Conservation (phyloP, 2,113 vertebrate species). For the Poicephalus meyeri region DNA sequence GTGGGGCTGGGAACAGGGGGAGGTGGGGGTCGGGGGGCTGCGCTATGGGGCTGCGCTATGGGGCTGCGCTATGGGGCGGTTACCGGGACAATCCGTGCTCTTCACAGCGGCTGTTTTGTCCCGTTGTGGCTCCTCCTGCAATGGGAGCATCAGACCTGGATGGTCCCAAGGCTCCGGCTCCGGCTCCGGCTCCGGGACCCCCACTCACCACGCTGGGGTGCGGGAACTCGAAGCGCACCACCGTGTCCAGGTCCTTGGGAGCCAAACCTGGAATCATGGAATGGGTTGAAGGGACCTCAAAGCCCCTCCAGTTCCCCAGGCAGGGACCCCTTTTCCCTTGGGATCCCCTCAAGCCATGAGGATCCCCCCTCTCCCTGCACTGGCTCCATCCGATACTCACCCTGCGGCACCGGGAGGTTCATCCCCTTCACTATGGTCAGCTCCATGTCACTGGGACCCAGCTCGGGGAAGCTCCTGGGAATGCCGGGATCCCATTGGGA, state of each 20-base stretch:
- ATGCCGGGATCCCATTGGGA: background rate
- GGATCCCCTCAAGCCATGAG: background rate
- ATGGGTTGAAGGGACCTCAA: background rate
- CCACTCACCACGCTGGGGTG: slow-evolving; percentile 85
- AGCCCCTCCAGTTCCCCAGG: background rate
- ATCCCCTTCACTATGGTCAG: slow-evolving; percentile 82
- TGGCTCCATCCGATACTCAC: slow-evolving; percentile 33
- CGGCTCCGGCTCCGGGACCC: too few relatives aligned
- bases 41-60: too few relatives aligned
- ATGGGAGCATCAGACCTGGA: too few relatives aligned
- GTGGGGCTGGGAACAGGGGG: too few relatives aligned
- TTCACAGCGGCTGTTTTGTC: slow-evolving; percentile 87
- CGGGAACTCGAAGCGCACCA: slow-evolving; percentile 91
- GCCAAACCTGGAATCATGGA: slow-evolving; percentile 75
- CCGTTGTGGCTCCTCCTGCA: slow-evolving; percentile 89
- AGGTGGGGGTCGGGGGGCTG: too few relatives aligned
- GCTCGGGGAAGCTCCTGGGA: slow-evolving; percentile 77
- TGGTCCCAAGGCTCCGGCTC: too few relatives aligned
- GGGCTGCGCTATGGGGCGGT: background rate
- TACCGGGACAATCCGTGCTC: slow-evolving; percentile 83
- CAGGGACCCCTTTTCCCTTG: too few relatives aligned
- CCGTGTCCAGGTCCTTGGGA: slow-evolving; percentile 84
- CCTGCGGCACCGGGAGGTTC: slow-evolving; percentile 84
- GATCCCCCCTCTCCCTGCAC: background rate
- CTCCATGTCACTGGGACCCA: slow-evolving; percentile 83